phyloP scores from a whole-genome alignment of 2,888 invertebrate species.

The Amphipyra tragopoginis region DNA sequence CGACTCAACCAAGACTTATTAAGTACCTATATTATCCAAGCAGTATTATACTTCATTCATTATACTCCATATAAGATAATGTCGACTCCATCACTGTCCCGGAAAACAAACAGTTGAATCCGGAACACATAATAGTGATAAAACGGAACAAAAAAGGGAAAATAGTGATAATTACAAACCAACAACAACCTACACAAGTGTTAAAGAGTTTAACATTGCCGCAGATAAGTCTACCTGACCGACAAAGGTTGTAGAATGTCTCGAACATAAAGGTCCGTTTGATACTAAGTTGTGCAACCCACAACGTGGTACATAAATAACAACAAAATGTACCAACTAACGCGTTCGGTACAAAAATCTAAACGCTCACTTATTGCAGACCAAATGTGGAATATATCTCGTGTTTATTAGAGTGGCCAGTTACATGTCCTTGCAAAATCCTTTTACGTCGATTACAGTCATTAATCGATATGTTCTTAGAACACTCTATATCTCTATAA shows the following conservation, averaged over 20 bases:
- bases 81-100: no score
- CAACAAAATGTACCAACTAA: conserved; percentile 34
- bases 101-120: no score
- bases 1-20: no score
- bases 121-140: no score
- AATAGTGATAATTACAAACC: not conserved
- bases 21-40: no score
- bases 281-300: conserved; percentile 49
- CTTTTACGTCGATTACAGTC: conserved; percentile 54
- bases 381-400: conserved; percentile 48
- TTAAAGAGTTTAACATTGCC: conserved; percentile 45
- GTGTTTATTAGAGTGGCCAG: conserved; percentile 49
- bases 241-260: conserved; percentile 57
- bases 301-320: conserved; percentile 42
- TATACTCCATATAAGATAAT: no score
- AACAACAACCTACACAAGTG: conserved; percentile 9
- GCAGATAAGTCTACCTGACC: conserved; percentile 38
- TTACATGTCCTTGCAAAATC: conserved; percentile 55
- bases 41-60: no score
- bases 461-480: conserved; percentile 41
- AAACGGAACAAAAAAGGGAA: not conserved
- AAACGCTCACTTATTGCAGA: conserved; percentile 20
- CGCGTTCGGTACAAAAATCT: conserved; percentile 5
- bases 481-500: conserved; percentile 26
- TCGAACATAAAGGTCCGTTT: conserved; percentile 52